Base-by-base conservation (phyloP, 2,888 invertebrate genomes). In the Lasioglossum pauxillum region DNA sequence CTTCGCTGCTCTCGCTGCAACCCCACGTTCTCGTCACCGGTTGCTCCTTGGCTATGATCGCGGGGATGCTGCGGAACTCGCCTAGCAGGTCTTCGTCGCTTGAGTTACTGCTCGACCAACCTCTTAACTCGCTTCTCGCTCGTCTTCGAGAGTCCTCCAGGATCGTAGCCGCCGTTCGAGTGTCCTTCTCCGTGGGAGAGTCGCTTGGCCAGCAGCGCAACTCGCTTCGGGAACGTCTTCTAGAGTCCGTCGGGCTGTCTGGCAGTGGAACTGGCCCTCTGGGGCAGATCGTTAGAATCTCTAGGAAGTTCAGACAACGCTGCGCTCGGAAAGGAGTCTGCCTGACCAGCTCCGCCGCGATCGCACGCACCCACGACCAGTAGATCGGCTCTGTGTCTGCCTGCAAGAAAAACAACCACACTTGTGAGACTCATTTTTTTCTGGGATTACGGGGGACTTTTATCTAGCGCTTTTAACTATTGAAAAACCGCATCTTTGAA, bases 291-390 rank as follows among this genome's bases (percentile, higher is more conserved):
- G 97, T 96, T 82, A 97, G 94, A 88, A 97, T 97, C 94, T 97
- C 97, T 92, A 97, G 95, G 94, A 97, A 97, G 93, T 97, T 97
- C 83, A 97, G 96, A 83, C 95, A 95, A 3, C 95, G 94, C 72
- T 95, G 95, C 88, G 97, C 97, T 75, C 97, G 97, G 88, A 97
- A 95, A 35, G 97, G 97, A 49, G 97, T 97, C 94, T 97, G 97
- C 4, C 97, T 96, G 89, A 97, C 97, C 88, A 97, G 96, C 94
- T 97, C 97, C 88, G 97, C 97, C 78, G 97, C 97, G 86, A 97
- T 96, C 80, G 97, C 97, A 92, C 97, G 97, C 92, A 97, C 97
- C 97, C 97, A 97, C 83, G 97, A 96, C 95, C 97, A 96, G 95
- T 97, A 97, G 92, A 97, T 96, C 91, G 96, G 96, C 94, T 97